Evolutionary conservation across 2,888 invertebrate genomes (phyloP).

Genomic region (Adineta ricciae): DNA sequence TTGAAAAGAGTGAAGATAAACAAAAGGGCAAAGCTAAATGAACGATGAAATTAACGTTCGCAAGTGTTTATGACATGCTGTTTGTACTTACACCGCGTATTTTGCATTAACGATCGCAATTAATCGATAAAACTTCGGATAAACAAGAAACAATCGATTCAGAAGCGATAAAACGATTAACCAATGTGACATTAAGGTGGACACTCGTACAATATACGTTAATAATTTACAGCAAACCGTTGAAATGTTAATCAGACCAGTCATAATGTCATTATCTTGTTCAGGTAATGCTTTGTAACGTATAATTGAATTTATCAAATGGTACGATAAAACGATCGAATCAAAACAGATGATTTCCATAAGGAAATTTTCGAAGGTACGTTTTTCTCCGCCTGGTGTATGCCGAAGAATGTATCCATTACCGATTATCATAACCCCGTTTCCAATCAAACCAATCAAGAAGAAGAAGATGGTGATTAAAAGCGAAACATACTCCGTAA

Average conservation of each 20-base stretch:
- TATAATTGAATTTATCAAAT: constrained; percentile 13
- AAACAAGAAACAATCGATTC: constrained; percentile 12
- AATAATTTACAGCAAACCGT: constrained; percentile 16
- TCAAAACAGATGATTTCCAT: neutral
- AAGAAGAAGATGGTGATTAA: neutral
- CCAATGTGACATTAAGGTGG: neutral
- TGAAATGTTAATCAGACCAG: constrained; percentile 3
- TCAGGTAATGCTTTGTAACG: neutral
- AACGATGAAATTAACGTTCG: too few relatives aligned
- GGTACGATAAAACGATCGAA: neutral
- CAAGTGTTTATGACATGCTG: too few relatives aligned
- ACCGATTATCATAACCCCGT: neutral
- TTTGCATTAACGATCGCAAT: constrained; percentile 4
- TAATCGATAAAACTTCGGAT: neutral
- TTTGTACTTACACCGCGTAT: neutral
- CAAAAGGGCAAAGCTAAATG: neutral
- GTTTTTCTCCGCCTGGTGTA: neutral
- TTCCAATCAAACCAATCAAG: neutral
- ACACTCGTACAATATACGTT: neutral
- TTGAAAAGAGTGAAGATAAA: neutral
- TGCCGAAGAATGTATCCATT: neutral
- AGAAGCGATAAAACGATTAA: neutral
- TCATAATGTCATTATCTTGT: neutral
- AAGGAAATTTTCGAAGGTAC: constrained; percentile 18
- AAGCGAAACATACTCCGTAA: neutral